Base-by-base conservation (phyloP, 2,888 invertebrate species). In the Drosophila nigricruria region DNA sequence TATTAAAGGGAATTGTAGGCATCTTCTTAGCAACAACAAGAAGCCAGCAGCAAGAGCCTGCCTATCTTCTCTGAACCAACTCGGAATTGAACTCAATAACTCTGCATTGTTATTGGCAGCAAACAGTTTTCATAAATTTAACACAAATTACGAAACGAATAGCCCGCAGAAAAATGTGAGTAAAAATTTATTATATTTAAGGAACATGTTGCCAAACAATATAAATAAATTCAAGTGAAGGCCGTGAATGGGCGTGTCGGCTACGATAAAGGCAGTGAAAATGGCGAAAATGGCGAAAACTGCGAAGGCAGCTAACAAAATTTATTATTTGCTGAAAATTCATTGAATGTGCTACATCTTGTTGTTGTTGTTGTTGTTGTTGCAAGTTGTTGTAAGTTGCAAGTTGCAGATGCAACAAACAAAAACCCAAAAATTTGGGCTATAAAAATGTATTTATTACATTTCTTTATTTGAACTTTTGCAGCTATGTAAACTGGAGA, bases 391-490 rank as follows among this genome's bases (percentile, higher is more conserved):
- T 68, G 65, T 56, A 53, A 52, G 74, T 47, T 67, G 66, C 53
- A 68, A 72, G 57, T 52, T 77, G 77, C 80, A 72, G 69, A 72
- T 65, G 72, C 53, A 52, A 50, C 40, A 79, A 60, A 56, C 65
- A 47, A 47, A 47, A 47, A 25, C 36, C 62, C 49, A 57, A 77
- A 74, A 67, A 80, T 67, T 78, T 71, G 47, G 68, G 79, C 82
- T 59, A 83, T 83, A 85, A 83, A 83, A 82, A 52, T 68, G 78
- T 83, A 83, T 83, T 83, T 83, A 83, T 83, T 83, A 59, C 82
- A 73, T 83, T 83, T 78, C 80, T 83, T 76, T 76, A 70, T 67
- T 59, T 79, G 74, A 79, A 82, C 75, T 82, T 82, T 70, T 65
- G 72, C 70, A 42, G 70, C 72, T 12, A 70, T 71, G 66, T 62